phyloP scores from a whole-genome alignment of 1,140 invertebrate species.

The Condylostylus longicornis region DNA sequence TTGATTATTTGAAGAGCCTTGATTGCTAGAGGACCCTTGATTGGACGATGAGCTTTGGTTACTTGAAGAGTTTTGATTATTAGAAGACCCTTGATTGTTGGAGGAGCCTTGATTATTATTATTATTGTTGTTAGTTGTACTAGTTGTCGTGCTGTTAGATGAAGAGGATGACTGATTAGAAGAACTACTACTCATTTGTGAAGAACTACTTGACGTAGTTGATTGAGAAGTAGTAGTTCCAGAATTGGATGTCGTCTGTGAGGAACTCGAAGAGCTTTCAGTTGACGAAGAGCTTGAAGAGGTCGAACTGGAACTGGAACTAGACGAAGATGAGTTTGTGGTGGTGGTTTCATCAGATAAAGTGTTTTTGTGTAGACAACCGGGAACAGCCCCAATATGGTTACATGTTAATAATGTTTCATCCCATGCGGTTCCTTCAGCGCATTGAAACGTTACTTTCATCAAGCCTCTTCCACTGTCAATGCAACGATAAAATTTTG shows the following conservation, averaged over 20 bases:
- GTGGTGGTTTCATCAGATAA: conserved; percentile 31
- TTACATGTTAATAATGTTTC: conserved; percentile 47
- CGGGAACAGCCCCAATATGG: conserved; percentile 42
- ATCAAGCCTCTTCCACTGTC: conserved; percentile 41
- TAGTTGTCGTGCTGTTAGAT: conserved; percentile 3
- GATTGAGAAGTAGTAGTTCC: conserved; percentile 9
- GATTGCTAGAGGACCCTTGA: background rate
- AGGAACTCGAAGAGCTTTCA: conserved; percentile 9
- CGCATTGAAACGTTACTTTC: conserved; percentile 52
- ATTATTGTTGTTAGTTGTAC: conserved; percentile 7
- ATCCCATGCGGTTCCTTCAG: conserved; percentile 57
- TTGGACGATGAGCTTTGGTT: background rate
- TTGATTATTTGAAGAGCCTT: conserved; percentile 4
- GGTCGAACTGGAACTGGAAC: conserved; percentile 12
- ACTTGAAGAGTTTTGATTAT: conserved; percentile 10
- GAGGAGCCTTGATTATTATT: conserved; percentile 8
- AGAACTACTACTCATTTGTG: conserved; percentile 5
- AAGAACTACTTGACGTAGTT: conserved; percentile 10
- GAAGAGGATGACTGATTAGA: conserved; percentile 6
- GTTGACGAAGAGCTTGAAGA: conserved; percentile 25
- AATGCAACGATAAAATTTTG: conserved; percentile 64
- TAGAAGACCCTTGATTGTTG: conserved; percentile 11
- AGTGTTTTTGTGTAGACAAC: conserved; percentile 31
- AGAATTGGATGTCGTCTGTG: conserved; percentile 9
- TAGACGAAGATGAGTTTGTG: conserved; percentile 35